phyloP scores from a whole-genome alignment of 2,797 vertebrate species.

The Echiichthys vipera region DNA sequence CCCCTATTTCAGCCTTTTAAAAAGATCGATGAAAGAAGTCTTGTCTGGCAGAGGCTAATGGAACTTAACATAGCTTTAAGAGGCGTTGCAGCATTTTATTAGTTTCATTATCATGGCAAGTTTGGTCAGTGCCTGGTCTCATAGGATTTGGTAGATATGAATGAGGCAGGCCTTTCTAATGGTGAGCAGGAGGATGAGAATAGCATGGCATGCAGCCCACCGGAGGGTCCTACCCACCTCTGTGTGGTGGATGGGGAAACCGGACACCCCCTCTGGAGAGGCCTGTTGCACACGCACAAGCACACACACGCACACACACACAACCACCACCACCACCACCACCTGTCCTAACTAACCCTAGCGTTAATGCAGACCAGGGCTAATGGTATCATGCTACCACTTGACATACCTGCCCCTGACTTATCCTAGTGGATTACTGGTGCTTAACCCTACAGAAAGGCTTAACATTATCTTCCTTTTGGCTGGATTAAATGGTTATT shows the following conservation, averaged over 20 bases:
- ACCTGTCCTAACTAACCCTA: constrained; percentile 53
- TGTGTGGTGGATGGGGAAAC: constrained; percentile 49
- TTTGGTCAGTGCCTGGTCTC: constrained; percentile 5
- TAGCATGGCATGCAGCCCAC: constrained; percentile 72
- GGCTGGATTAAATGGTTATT: constrained; percentile 47
- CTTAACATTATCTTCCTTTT: constrained; percentile 42
- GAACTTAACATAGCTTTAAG: background rate
- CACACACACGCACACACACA: constrained; percentile 11
- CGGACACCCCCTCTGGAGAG: constrained; percentile 44
- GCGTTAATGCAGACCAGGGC: constrained; percentile 54
- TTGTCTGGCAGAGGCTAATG: background rate
- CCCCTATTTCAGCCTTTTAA: background rate
- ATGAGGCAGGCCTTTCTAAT: constrained; percentile 25
- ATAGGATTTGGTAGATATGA: constrained; percentile 10
- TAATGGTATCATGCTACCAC: constrained; percentile 39
- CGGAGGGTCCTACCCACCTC: constrained; percentile 35
- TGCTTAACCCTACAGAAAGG: constrained; percentile 53
- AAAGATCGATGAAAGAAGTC: background rate
- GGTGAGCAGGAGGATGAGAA: constrained; percentile 62
- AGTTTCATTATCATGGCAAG: background rate
- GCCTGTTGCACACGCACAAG: constrained; percentile 8
- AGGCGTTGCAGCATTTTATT: background rate
- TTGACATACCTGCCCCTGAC: constrained; percentile 60
- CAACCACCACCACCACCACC: constrained; percentile 25
- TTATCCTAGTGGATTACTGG: constrained; percentile 69